Conservation (phyloP, 1,140 invertebrate genomes). For the Magallana gigas region DNA sequence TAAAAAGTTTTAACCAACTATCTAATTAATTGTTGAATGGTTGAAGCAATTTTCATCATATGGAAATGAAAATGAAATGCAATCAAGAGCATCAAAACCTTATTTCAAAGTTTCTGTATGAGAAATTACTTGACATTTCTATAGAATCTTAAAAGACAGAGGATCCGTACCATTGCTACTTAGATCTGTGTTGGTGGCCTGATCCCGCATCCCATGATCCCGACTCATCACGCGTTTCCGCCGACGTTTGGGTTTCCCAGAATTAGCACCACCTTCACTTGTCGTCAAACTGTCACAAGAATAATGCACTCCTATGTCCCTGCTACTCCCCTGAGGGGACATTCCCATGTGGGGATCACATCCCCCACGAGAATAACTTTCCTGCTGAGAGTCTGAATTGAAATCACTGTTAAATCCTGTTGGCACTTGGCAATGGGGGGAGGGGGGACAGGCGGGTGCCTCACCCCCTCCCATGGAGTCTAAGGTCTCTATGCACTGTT, state of each 20-base stretch:
- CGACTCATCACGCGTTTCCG: constrained; percentile 60
- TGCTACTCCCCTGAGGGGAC: not conserved
- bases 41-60: no score
- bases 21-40: no score
- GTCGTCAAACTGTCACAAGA: constrained; percentile 64
- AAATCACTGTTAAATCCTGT: constrained; percentile 59
- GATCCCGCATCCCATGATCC: constrained; percentile 70
- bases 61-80: no score
- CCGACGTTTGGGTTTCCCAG: constrained; percentile 70
- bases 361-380: constrained; percentile 58
- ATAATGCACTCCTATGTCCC: constrained; percentile 45
- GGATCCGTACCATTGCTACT: constrained; percentile 75
- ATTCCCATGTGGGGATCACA: constrained; percentile 51
- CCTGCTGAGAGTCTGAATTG: constrained; percentile 59
- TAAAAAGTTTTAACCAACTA: no score
- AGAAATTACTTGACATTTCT: no score
- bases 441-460: constrained; percentile 59
- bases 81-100: no score
- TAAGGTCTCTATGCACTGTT: constrained; percentile 50
- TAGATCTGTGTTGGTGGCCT: constrained; percentile 77
- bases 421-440: constrained; percentile 59
- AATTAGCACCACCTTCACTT: constrained; percentile 61
- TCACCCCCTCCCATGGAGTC: constrained; percentile 63
- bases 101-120: no score
- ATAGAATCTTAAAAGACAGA: not conserved